Evolutionary conservation across 2,888 invertebrate genomes (phyloP).

Genomic region (Leptopilina drosophilae): DNA sequence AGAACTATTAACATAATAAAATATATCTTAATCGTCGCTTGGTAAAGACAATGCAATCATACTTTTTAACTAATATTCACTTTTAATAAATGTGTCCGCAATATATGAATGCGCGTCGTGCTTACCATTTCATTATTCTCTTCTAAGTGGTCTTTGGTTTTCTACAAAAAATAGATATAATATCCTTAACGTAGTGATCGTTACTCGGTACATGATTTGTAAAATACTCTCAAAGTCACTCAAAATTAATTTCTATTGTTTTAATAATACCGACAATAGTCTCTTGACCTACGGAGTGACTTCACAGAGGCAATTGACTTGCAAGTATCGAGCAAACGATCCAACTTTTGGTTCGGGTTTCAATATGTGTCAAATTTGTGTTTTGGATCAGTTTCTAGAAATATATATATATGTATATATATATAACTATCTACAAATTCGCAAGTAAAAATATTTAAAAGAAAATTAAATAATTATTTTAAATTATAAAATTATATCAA

Average conservation of each 20-base stretch:
- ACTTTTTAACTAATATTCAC: constrained; percentile 49
- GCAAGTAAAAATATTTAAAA: neutral
- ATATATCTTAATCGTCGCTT: constrained; percentile 10
- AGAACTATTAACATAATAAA: neutral
- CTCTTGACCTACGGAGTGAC: constrained; percentile 41
- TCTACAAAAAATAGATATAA: constrained; percentile 76
- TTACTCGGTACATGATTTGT: constrained; percentile 70
- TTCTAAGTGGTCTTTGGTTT: constrained; percentile 74
- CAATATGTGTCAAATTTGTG: constrained; percentile 13
- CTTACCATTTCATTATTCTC: constrained; percentile 61
- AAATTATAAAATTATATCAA: neutral
- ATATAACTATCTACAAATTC: constrained; percentile 12
- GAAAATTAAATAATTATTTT: constrained; percentile 17
- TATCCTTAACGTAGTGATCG: constrained; percentile 73
- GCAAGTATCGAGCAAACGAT: constrained; percentile 1
- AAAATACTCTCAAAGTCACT: constrained; percentile 66
- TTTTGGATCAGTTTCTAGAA: constrained; percentile 5
- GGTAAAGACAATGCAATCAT: neutral
- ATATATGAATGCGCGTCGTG: constrained; percentile 59
- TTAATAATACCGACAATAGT: constrained; percentile 45
- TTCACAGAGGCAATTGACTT: constrained; percentile 5
- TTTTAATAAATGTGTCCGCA: constrained; percentile 60
- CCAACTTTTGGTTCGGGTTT: constrained; percentile 20
- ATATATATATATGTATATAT: neutral
- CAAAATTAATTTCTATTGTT: constrained; percentile 42